Base-by-base conservation (phyloP, 1,140 invertebrate genomes). In the Pachyrhynchus sulphureomaculatus region DNA sequence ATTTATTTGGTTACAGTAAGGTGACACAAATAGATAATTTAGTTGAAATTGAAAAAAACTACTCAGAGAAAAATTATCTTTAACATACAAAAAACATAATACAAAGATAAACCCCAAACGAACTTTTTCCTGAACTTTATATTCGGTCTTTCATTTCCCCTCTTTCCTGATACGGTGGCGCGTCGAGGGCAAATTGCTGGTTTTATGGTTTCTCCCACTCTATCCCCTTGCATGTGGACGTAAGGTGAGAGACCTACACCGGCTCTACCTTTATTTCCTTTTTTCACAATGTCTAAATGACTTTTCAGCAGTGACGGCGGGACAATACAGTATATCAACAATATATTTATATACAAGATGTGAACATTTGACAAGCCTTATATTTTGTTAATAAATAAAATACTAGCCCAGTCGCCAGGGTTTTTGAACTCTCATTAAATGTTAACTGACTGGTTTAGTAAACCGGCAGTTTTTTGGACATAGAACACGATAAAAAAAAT, bases 221-320 rank as follows among this genome's bases (percentile, higher is more conserved):
- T 54, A 54, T 54, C 48, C 48, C 48, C 51, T 54, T 54, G 51
- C 51, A 54, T 54, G 51, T 36, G 51, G 12, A 34, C 48, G 29
- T 23, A 54, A 54, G 51, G 51, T 54, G 51, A 54, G 51, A 54
- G 51, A 54, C 51, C 51, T 54, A 34, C 29, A 32, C 0, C 20
- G 5, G 15, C 23, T 48, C 13, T 54, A 54, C 51, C 51, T 54
- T 54, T 54, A 36, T 41, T 29, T 26, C 42, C 51, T 54, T 26
- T 54, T 41, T 33, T 36, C 24, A 6, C 23, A 29, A 1, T 18
- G 8, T 26, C 51, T 39, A 41, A 54, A 54, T 20, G 39, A 41
- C 23, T n/a, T 54, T 54, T 26, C 9, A 9, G 18, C 48, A 51
- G 29, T 13, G 32, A 18, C 48, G 48, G 8, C 13, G 33, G 9